phyloP scores from a whole-genome alignment of 2,888 invertebrate genomes.

The Tetanocera ferruginea region DNA sequence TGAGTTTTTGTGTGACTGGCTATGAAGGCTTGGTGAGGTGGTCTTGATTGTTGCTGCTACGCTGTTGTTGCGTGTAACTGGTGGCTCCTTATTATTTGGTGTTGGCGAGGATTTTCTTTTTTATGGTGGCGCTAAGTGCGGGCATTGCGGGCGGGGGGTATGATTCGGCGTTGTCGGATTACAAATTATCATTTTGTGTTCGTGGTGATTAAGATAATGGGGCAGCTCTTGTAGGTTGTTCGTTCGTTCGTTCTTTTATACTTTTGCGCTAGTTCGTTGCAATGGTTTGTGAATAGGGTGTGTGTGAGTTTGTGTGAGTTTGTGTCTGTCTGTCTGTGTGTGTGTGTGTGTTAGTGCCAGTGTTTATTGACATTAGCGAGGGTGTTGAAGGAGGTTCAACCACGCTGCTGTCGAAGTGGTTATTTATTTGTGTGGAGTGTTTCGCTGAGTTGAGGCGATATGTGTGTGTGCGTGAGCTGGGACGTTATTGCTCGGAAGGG shows the following conservation, averaged over 20 bases:
- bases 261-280: not conserved
- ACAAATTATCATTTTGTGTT: slow-evolving; percentile 46
- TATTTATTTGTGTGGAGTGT: slow-evolving; percentile 2
- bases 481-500: not conserved
- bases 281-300: not conserved
- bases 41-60: not conserved
- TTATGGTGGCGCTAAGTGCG: not conserved
- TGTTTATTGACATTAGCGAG: not conserved
- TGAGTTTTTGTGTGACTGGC: not conserved
- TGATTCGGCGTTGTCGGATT: slow-evolving; percentile 27
- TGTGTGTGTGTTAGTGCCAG: not conserved
- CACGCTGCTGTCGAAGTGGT: not conserved
- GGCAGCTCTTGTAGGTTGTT: slow-evolving; percentile 15
- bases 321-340: not conserved
- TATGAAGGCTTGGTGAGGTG: slow-evolving; percentile 16
- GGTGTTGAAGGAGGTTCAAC: not conserved
- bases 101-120: not conserved
- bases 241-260: not conserved
- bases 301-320: not conserved
- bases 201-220: slow-evolving; percentile 46
- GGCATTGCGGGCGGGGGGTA: not conserved
- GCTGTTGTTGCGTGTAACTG: slow-evolving; percentile 9
- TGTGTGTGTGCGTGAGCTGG: not conserved
- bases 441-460: not conserved
- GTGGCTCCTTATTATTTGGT: slow-evolving; percentile 17